Evolutionary conservation across 2,113 vertebrate genomes (phyloP), one percentile per base, ranked within the genome.

Genomic region (Sebastes fasciatus): DNA sequence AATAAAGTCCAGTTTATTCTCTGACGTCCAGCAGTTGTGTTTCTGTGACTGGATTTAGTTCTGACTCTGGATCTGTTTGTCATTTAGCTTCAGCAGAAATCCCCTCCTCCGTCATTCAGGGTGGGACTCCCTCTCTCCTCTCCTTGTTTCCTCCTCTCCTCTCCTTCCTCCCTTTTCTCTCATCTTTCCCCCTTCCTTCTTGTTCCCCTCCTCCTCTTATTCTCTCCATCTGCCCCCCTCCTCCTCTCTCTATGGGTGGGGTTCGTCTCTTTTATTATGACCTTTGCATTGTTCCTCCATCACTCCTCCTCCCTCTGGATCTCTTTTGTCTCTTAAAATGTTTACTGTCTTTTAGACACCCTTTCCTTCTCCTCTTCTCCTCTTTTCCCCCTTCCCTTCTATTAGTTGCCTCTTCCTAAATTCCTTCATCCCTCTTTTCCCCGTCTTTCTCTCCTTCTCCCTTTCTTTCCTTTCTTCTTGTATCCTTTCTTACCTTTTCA

Each of bases 61-160:
- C 43, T 21, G 8, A 45, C 19, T 70, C 49, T 57, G 63, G 54
- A n/a, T 74, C 61, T 79, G 82, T 67, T 74, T 49, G 52, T 81
- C 57, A 4, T 62, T 70, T 45, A 63, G 55, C 57, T 43, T 0
- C 74, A 70, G 64, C 51, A 88, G 73, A 83, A 86, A 80, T 78
- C 80, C 80, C 83, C 73, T 77, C 72, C 72, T 85, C 51, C 14
- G 34, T 70, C 71, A 66, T 40, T 58, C 42, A 77, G 81, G 81
- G 81, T 69, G 77, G 86, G 48, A 40, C 73, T 72, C 48, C 48
- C 60, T 48, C 40, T 1, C 43, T 17, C 42, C 54, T 21, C 42
- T 14, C 34, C 42, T 26, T 65, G 8, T 14, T 21, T 19, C 11
- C 21, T 48, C 63, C 19, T 16, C 40, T 63, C 48, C 6, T 16